Conservation (phyloP, 2,113 vertebrate species). For the Noturus placidus region DNA sequence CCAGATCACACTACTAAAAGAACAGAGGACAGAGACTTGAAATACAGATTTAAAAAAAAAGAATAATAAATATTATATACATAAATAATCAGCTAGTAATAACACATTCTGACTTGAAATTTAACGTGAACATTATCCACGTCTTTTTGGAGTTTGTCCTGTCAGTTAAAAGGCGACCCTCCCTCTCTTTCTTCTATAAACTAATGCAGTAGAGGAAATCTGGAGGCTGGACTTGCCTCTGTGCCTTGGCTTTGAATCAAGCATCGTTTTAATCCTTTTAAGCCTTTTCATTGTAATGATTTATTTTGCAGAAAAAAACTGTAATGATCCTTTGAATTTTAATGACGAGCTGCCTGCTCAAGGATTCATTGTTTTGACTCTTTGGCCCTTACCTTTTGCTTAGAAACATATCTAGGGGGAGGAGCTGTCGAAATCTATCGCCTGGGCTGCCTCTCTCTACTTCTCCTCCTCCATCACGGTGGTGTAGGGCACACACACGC, state of each 20-base stretch:
- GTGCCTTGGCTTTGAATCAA: conserved; percentile 82
- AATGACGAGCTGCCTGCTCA: conserved; percentile 85
- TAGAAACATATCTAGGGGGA: conserved; percentile 83
- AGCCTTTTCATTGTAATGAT: conserved; percentile 91
- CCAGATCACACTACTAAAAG: not conserved
- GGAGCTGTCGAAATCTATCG: conserved; percentile 82
- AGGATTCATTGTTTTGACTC: conserved; percentile 92
- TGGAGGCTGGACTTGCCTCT: conserved; percentile 75
- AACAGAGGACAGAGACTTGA: not conserved
- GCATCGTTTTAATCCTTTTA: conserved; percentile 89
- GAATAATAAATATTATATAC: too few species aligned
- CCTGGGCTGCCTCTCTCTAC: conserved; percentile 77
- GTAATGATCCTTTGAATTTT: conserved; percentile 91
- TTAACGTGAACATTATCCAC: not conserved
- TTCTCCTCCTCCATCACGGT: conserved; percentile 79
- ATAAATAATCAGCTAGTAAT: not conserved
- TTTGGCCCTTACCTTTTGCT: conserved; percentile 87
- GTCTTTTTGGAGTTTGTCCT: not conserved
- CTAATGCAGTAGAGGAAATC: conserved; percentile 69
- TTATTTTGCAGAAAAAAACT: conserved; percentile 76
- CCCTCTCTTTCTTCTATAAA: not conserved
- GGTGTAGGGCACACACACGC: conserved; percentile 45
- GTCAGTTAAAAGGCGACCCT: not conserved
- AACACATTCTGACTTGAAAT: not conserved
- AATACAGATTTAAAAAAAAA: not conserved